Percentiles rank a stretch among this genome's conserved stretches.
Evolutionary conservation across 2,797 vertebrate species (phyloP).

Genomic region (Microctenopoma lineatum): DNA sequence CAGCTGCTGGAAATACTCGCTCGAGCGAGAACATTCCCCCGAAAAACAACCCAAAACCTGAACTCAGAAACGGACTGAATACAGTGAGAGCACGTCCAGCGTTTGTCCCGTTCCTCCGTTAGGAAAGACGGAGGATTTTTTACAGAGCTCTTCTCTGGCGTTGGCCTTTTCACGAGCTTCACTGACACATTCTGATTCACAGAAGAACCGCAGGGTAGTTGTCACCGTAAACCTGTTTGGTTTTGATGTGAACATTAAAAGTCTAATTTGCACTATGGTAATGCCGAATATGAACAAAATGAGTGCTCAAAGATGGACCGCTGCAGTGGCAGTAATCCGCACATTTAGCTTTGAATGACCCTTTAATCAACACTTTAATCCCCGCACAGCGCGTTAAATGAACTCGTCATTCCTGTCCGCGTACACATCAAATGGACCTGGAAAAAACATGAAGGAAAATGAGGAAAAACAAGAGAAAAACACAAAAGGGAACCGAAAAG

Average conservation of each 20-base stretch:
- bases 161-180: background rate
- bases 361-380: slow-evolving; percentile 67
- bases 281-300: slow-evolving; percentile 36
- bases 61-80: too few species aligned
- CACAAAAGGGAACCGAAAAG: slow-evolving; percentile 81
- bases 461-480: slow-evolving; percentile 14
- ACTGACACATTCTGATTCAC: background rate
- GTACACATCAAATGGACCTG: slow-evolving; percentile 54
- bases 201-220: background rate
- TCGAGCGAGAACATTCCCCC: background rate
- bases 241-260: slow-evolving; percentile 34
- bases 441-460: slow-evolving; percentile 42
- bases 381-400: slow-evolving; percentile 64
- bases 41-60: background rate
- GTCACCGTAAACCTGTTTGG: slow-evolving; percentile 24
- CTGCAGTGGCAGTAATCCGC: slow-evolving; percentile 40
- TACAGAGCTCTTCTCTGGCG: background rate
- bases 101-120: too few species aligned
- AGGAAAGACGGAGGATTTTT: too few species aligned
- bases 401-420: slow-evolving; percentile 58
- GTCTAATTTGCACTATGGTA: slow-evolving; percentile 23
- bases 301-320: slow-evolving; percentile 28
- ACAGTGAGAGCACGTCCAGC: too few species aligned
- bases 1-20: slow-evolving; percentile 1
- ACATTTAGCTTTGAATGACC: slow-evolving; percentile 60